Base-by-base conservation (phyloP, 1,140 invertebrate species). In the Eciton burchellii region DNA sequence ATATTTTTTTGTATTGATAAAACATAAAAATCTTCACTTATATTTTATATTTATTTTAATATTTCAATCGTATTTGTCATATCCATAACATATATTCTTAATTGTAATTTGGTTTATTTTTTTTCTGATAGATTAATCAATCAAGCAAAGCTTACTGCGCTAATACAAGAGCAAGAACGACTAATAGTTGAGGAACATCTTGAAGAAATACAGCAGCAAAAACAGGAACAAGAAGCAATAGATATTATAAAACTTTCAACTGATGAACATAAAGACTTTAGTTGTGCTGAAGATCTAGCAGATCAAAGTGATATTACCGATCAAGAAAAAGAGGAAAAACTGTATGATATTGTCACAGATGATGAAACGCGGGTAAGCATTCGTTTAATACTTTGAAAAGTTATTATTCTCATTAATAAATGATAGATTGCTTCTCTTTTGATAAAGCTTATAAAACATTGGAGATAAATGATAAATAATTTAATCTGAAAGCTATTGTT, bases 261-360 rank as follows among this genome's bases (percentile, higher is more conserved):
- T 0, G 52, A 57, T 11, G 84, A 85, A 16, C 49, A 29, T 60
- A 86, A 74, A 41, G 84, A 89, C 9, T 60, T 88, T 66, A 88
- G 88, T 14, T 86, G 60, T 26, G 62, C 54, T 1, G 82, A 85
- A n/a, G 88, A 91, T 56, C 85, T 71, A 21, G 5, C 12, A 14
- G 49, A 77, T 52, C 73, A 59, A 5, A 47, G 14, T 6, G 87
- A 91, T n/a, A 6, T 88, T 3, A 87, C 88, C 3, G 89, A 89
- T 56, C 92, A 91, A 9, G 92, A 94, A 24, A 87, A 41, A 19
- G 93, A 94, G 54, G 92, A 92, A 59, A 88, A 89, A 41, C 90
- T 90, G 0, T 92, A 90, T 12, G 89, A 90, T 49, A 68, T 89
- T 14, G 81, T 84, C 49, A 85, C 90, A 54, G 92, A 93, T 24